Evolutionary conservation across 1,140 invertebrate genomes (phyloP), one percentile per base, ranked within the genome.

Genomic region (Micrasema minimum): DNA sequence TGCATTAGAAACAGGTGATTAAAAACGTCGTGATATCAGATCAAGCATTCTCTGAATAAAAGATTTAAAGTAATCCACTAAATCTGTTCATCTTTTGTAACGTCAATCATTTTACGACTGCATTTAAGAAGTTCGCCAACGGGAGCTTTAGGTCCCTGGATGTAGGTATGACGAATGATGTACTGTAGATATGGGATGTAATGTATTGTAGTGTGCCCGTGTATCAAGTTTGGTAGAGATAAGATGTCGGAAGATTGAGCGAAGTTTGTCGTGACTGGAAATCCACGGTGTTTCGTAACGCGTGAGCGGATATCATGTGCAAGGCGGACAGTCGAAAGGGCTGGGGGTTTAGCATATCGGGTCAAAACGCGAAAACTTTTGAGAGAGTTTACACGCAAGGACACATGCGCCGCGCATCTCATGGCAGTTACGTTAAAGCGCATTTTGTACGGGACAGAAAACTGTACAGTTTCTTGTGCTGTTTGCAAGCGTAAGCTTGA

Each of bases 181-280:
- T 22, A n/a, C 12, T 9, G 31, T 55, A n/a, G 14, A 53, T n/a
- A 48, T 48, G 20, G 20, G 16, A 16, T 12, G 43, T 14, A 16
- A 16, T 45, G 43, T 45, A 45, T 18, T 11, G 14, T 37, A 23
- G 53, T 57, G 14, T 57, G 53, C 35, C 31, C 26, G 35, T 16
- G 11, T 0, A 38, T 18, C 1, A 59, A 53, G 50, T 22, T 59
- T 35, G 16, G 37, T 31, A 2, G 14, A 38, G 55, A 59, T 59
- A 41, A 59, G 55, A 43, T 43, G 55, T 20, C 2, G 48, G 46
- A 51, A 51, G 48, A 51, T 51, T 12, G 55, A 43, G 55, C 37
- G 55, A 38, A 35, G 14, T 59, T 38, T 59, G 55, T 59, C 55
- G 55, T 59, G 55, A 59, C 55, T 18, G 55, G 18, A n/a, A 23